These are phyloP conservation scores for Isurus oxyrinchus DNA, from an alignment of 2,113 vertebrate species.

Conservation along the genomic window DNA sequence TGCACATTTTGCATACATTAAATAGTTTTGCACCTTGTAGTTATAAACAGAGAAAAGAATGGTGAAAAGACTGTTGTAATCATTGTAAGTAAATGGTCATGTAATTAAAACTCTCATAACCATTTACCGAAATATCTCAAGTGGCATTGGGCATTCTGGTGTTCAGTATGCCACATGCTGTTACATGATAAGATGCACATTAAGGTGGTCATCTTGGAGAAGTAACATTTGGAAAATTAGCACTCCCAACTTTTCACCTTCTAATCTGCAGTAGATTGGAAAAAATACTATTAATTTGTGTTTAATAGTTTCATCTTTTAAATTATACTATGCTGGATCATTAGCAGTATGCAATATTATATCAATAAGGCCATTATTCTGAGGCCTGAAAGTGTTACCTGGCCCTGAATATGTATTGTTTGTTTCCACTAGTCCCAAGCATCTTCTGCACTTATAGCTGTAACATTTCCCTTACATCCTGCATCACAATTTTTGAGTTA, in stretches of 20 bases:
- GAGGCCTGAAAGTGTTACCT: background rate
- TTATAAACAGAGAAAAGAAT: background rate
- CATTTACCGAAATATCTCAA: background rate
- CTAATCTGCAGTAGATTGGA: background rate
- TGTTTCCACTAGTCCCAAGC: background rate
- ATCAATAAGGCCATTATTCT: background rate
- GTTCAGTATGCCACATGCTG: background rate
- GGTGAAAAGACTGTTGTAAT: background rate
- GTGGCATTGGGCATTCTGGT: background rate
- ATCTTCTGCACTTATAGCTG: background rate
- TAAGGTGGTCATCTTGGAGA: background rate
- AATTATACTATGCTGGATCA: background rate
- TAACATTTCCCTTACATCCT: background rate
- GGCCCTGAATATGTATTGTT: background rate
- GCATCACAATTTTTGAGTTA: background rate
- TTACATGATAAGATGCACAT: background rate
- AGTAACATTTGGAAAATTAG: background rate
- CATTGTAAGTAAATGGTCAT: background rate
- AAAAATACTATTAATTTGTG: background rate
- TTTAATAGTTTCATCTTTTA: background rate
- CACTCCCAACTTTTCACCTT: background rate
- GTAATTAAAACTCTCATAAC: background rate
- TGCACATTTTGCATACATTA: background rate
- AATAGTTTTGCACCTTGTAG: background rate
- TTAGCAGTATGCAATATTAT: background rate